phyloP scores from a whole-genome alignment of 2,888 invertebrate genomes.

The Euclidia mi region DNA sequence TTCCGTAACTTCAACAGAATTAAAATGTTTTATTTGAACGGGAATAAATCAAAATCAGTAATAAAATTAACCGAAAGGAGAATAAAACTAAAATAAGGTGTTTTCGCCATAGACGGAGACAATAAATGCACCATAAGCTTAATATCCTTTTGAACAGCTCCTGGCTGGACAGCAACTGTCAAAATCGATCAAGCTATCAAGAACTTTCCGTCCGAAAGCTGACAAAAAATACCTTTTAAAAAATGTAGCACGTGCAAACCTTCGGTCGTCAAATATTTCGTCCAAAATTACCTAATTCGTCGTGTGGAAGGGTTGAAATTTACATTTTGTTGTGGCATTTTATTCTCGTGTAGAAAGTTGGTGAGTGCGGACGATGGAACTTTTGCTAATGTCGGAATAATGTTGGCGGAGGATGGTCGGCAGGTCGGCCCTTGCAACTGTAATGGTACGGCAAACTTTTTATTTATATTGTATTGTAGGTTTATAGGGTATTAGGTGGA shows the following conservation, averaged over 20 bases:
- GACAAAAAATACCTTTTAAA: conserved; percentile 13
- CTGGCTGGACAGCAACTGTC: not conserved
- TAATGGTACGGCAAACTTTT: conserved; percentile 62
- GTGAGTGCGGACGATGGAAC: conserved; percentile 71
- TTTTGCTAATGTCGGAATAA: conserved; percentile 82
- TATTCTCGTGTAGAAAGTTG: conserved; percentile 72
- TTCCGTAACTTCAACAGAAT: too few species aligned
- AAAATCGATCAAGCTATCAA: not conserved
- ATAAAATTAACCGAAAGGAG: too few species aligned
- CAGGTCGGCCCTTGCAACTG: conserved; percentile 50
- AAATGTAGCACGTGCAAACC: conserved; percentile 39
- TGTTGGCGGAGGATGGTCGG: conserved; percentile 57
- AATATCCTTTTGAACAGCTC: not conserved
- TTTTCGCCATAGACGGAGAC: too few species aligned
- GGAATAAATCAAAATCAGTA: too few species aligned
- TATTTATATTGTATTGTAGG: conserved; percentile 62
- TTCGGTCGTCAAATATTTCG: conserved; percentile 49
- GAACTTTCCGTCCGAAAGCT: not conserved
- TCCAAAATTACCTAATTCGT: conserved; percentile 67
- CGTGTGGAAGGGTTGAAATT: conserved; percentile 72
- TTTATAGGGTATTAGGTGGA: conserved; percentile 48
- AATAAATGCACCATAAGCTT: too few species aligned
- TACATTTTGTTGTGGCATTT: conserved; percentile 77
- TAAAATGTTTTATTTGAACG: too few species aligned
- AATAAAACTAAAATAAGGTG: too few species aligned